Base-by-base conservation (phyloP, 2,113 vertebrate species). In the Mungos mungo region DNA sequence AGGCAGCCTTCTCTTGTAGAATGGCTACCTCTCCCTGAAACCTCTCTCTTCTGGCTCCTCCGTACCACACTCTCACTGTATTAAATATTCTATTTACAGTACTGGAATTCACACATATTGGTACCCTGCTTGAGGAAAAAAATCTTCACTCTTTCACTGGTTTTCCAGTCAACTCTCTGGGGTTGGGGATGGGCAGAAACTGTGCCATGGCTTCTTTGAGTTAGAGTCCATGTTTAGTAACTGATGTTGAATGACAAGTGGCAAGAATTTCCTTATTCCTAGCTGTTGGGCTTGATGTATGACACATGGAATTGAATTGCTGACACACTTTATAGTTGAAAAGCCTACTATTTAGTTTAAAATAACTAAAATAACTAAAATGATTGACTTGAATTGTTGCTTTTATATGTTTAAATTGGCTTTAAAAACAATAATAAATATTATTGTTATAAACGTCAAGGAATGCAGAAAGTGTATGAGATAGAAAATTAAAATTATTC, bases 261-360 rank as follows among this genome's bases (percentile, higher is more conserved):
- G 41, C 71, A 80, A 77, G 60, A 60, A 5, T 97, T 83, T 82
- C 54, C n/a, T 91, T n/a, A 76, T 38, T 84, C 80, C 95, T 74
- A 47, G 47, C 33, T 90, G 41, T 96, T 93, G 85, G 33, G 29
- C 79, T 98, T 94, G 85, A 72, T 14, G 79, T 90, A 60, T 19
- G 31, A 54, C 33, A 86, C 71, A 66, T 88, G 72, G 76, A 93
- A 95, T 19, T 71, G 63, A 94, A 90, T 90, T 93, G 29, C 47
- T 80, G 72, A 66, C 52, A 66, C 52, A 87, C 41, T 92, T 94
- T 93, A 77, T 45, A 85, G 52, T 80, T 72, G 29, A 85, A 81
- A 85, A 91, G 18, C 27, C 72, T 72, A 74, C 45, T 54, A 21
- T 81, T 93, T 86, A 82, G 27, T 94, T 97, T 95, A 68, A 54